A percentile compares a stretch with the other conserved stretches of the same genome.
Conservation (phyloP, 2,888 invertebrate genomes). For the Hirtodrosophila confusa region DNA sequence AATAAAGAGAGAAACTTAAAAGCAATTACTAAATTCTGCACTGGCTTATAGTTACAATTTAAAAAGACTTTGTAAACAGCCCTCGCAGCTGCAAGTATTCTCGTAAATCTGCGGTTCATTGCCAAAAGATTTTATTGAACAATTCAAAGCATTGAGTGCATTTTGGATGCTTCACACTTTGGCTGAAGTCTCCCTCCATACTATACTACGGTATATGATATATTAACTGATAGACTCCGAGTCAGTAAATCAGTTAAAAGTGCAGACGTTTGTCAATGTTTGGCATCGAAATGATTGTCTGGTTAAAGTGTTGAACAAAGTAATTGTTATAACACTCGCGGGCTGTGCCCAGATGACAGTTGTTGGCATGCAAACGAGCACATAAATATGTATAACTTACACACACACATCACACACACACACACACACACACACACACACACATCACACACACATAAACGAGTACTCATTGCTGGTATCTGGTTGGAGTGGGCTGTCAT, state of each 20-base stretch:
- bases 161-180: slow-evolving; percentile 17
- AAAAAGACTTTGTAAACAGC: neutral
- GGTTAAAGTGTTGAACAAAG: slow-evolving; percentile 46
- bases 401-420: slow-evolving; percentile 12
- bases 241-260: slow-evolving; percentile 5
- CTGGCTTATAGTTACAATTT: no score
- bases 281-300: slow-evolving; percentile 47
- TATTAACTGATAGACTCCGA: slow-evolving; percentile 22
- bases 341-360: slow-evolving; percentile 59
- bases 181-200: neutral
- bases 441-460: neutral
- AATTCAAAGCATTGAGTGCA: slow-evolving; percentile 15
- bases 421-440: neutral
- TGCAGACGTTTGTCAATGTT: slow-evolving; percentile 37
- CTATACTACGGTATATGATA: neutral
- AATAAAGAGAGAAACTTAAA: no score
- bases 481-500: slow-evolving; percentile 53
- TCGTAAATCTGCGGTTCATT: slow-evolving; percentile 29
- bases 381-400: slow-evolving; percentile 55
- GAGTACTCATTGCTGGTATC: slow-evolving; percentile 17
- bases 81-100: slow-evolving; percentile 7
- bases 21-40: no score
- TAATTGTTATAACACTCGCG: slow-evolving; percentile 49
- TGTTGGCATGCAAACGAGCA: slow-evolving; percentile 62
- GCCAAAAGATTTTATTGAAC: slow-evolving; percentile 45